Conservation (phyloP, 2,888 invertebrate genomes). For the Microchrysa polita region DNA sequence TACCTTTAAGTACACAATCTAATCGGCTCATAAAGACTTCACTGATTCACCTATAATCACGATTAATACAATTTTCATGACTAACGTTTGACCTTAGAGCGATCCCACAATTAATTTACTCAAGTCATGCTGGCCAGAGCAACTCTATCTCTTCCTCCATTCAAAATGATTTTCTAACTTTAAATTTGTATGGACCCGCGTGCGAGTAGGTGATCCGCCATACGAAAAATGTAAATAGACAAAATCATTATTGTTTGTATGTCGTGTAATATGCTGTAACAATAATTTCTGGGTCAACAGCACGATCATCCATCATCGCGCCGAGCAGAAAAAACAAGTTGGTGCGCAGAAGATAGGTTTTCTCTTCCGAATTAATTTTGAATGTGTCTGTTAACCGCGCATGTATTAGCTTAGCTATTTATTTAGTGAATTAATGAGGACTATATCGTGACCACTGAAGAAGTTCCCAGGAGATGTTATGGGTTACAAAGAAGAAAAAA, state of each 20-base stretch:
- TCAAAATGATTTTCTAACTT: not conserved
- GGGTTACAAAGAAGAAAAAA: too few relatives aligned
- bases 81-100: too few relatives aligned
- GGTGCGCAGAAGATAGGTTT: not conserved
- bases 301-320: not conserved
- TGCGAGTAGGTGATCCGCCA: constrained; percentile 18
- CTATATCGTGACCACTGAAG: constrained; percentile 26
- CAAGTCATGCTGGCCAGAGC: not conserved
- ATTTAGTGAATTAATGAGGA: not conserved
- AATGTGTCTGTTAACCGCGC: not conserved
- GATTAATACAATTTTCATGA: too few relatives aligned
- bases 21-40: too few relatives aligned
- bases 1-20: too few relatives aligned
- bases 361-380: not conserved
- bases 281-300: constrained; percentile 33
- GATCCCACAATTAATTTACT: too few relatives aligned
- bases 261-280: constrained; percentile 32
- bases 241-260: constrained; percentile 13
- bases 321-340: too few relatives aligned
- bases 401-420: too few relatives aligned
- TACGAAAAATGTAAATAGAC: constrained; percentile 10
- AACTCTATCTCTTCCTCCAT: constrained; percentile 21
- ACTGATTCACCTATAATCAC: too few relatives aligned
- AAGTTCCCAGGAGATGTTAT: constrained; percentile 30
- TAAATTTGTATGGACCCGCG: not conserved